phyloP scores from a whole-genome alignment of 2,113 vertebrate genomes.

The Colinus virginianus region DNA sequence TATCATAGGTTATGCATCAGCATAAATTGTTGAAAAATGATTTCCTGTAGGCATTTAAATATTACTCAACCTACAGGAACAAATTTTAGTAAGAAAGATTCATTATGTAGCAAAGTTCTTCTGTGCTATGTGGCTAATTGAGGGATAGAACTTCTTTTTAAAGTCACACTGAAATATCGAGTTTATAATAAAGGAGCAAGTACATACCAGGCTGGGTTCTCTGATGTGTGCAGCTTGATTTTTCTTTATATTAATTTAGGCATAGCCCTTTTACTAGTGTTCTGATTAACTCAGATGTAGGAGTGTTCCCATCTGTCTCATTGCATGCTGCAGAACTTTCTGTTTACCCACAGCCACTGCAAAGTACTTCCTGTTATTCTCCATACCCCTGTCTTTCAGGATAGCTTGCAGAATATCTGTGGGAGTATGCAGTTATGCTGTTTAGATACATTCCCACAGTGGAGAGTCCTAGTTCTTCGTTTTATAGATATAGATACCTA shows the following conservation, averaged over 20 bases:
- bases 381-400: background rate
- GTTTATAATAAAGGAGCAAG: background rate
- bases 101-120: background rate
- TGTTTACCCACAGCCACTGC: background rate
- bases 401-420: background rate
- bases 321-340: background rate
- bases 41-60: background rate
- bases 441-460: background rate
- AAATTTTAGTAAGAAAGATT: background rate
- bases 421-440: rapidly evolving
- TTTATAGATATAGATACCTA: background rate
- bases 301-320: background rate
- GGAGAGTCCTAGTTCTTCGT: background rate
- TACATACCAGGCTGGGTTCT: background rate
- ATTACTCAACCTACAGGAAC: background rate
- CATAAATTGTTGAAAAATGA: background rate
- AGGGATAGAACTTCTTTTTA: background rate
- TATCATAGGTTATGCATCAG: background rate
- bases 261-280: background rate
- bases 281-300: background rate
- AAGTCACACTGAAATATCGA: background rate
- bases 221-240: background rate
- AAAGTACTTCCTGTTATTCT: background rate
- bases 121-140: background rate
- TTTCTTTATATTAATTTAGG: background rate